These are phyloP conservation scores for Aspidiotus rigidus DNA, from an alignment of 2,888 invertebrate species.

Conservation along the genomic window DNA sequence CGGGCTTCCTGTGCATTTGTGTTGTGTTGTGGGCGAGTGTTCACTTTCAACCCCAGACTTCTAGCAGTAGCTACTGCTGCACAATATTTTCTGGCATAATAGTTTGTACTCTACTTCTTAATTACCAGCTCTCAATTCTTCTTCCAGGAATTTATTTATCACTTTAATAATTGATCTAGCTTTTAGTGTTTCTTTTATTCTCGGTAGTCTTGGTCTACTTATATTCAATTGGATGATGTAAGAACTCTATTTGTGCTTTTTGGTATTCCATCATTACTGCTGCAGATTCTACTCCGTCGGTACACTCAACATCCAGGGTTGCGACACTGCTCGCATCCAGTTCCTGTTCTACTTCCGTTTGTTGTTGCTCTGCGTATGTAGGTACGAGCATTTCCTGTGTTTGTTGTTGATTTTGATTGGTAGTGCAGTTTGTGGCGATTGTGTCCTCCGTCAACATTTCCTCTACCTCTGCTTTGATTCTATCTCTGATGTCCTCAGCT, in stretches of 20 bases:
- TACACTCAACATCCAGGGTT: not conserved
- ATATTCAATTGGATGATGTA: not conserved
- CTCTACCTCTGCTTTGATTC: not conserved
- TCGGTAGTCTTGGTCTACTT: not conserved
- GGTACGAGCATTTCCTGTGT: too few species aligned
- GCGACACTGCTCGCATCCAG: not conserved
- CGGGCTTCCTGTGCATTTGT: not conserved
- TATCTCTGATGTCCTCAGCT: not conserved
- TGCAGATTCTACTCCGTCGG: not conserved
- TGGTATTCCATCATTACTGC: not conserved
- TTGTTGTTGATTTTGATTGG: too few species aligned
- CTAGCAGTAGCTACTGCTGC: not conserved
- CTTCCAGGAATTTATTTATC: not conserved
- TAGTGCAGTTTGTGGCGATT: not conserved
- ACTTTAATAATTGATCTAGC: not conserved
- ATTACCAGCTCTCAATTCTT: not conserved
- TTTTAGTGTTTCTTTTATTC: not conserved
- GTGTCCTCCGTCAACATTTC: too few species aligned
- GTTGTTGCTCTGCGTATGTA: not conserved
- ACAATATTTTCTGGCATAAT: not conserved
- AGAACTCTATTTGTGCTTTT: not conserved
- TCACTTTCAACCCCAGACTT: not conserved
- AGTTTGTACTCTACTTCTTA: not conserved
- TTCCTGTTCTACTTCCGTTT: not conserved
- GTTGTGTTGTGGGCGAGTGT: not conserved